phyloP scores from a whole-genome alignment of 2,797 vertebrate genomes.

The Neolamprologus multifasciatus region DNA sequence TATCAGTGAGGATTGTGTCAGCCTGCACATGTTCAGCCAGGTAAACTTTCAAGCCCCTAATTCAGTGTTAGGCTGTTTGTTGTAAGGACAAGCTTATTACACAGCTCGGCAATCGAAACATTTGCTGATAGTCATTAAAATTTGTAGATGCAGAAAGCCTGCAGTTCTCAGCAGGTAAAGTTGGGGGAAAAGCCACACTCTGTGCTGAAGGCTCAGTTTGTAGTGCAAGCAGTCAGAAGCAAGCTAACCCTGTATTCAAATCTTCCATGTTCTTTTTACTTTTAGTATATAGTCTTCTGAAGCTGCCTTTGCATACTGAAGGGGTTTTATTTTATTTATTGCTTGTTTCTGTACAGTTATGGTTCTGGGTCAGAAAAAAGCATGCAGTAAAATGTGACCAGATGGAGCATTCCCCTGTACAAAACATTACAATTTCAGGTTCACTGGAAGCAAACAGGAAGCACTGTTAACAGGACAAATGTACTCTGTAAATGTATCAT shows the following conservation, averaged over 20 bases:
- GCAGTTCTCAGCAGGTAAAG: background rate
- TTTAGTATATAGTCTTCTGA: background rate
- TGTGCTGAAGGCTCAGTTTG: background rate
- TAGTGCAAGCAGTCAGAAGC: background rate
- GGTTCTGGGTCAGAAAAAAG: background rate
- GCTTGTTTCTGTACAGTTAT: background rate
- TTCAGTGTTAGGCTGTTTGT: background rate
- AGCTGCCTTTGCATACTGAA: background rate
- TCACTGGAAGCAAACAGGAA: background rate
- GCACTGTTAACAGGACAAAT: background rate
- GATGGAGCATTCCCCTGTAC: background rate
- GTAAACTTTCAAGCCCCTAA: background rate
- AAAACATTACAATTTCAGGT: background rate
- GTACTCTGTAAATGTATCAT: background rate
- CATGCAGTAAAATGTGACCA: background rate
- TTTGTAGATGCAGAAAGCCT: background rate
- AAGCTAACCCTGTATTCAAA: background rate
- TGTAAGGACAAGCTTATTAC: background rate
- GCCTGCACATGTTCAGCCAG: background rate
- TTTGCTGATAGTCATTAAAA: background rate
- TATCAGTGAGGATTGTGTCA: slow-evolving; percentile 32
- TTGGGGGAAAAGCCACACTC: fast-evolving
- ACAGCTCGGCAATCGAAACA: background rate
- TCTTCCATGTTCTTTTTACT: background rate
- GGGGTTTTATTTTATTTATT: fast-evolving